Base-by-base conservation (phyloP, 2,888 invertebrate species). In the Ophion obscuratus region DNA sequence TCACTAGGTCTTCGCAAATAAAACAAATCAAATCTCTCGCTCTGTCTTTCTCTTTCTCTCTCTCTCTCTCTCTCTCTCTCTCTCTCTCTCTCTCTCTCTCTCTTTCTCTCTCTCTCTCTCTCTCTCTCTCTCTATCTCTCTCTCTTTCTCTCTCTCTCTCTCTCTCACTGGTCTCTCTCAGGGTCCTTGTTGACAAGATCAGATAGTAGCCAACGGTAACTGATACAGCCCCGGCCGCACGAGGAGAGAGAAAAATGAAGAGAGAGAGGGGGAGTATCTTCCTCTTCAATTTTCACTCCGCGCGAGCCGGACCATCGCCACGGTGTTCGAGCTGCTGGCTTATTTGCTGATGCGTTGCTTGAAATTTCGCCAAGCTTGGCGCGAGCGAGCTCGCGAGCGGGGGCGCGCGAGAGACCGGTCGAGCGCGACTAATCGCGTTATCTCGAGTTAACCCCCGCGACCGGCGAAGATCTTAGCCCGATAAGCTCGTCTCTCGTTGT, bases 391-490 rank as follows among this genome's bases (percentile, higher is more conserved):
- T 84, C 82, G 76, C 62, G 57, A 79, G 81, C 76, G 78, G 79
- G 80, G 79, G 81, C 31, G 81, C 31, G 81, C 68, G 70, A 75
- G 61, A 68, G 85, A 88, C 88, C 89, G 90, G 90, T 90, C 89
- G 88, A 89, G 89, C 85, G 88, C 90, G 88, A 89, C 89, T 90
- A 90, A 89, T 87, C 89, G 88, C 83, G 89, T 88, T 90, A 90
- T 91, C 90, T 90, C 87, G 87, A 82, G 88, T 88, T 88, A 88
- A 88, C 88, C 88, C 83, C 86, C 84, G 77, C 88, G 86, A 88
- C 88, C 88, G 85, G 85, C 76, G 47, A 85, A 88, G 88, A 88
- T 88, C 83, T 74, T 78, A 67, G 70, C 40, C 62, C 77, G 88
- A 88, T 85, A 81, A 87, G 75, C 62, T 79, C 78, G 59, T 83